Percentiles rank a stretch among this genome's conserved stretches.
Evolutionary conservation across 2,888 invertebrate species (phyloP).

Genomic region (Melanophora roralis): DNA sequence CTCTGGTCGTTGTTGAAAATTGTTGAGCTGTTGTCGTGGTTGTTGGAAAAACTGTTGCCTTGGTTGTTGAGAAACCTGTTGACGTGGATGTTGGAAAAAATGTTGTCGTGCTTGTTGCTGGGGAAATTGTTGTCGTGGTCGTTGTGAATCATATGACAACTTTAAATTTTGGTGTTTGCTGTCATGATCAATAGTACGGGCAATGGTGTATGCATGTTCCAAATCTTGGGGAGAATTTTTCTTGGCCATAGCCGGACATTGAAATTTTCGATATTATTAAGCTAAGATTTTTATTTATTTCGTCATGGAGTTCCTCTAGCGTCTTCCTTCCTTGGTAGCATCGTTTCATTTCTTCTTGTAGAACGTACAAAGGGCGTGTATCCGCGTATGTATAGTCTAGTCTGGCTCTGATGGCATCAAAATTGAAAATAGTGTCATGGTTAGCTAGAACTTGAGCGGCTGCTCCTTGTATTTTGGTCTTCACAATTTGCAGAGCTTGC

Average conservation of each 20-base stretch:
- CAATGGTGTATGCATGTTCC: too few relatives aligned
- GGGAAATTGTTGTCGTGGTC: too few relatives aligned
- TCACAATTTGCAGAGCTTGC: slow-evolving; percentile 10
- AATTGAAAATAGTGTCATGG: slow-evolving; percentile 29
- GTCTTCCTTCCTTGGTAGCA: slow-evolving; percentile 5
- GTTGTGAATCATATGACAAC: not conserved
- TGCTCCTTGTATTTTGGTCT: not conserved
- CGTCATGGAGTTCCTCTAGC: slow-evolving; percentile 1
- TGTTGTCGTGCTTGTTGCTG: slow-evolving; percentile 2
- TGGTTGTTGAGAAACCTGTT: too few relatives aligned
- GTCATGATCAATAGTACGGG: too few relatives aligned
- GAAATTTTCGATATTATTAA: slow-evolving; percentile 3
- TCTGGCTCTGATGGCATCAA: slow-evolving; percentile 15
- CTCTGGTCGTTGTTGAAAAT: not conserved
- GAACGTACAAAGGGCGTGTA: not conserved
- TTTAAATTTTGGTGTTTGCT: not conserved
- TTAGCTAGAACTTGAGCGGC: slow-evolving; percentile 21
- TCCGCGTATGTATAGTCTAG: slow-evolving; percentile 9
- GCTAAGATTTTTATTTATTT: not conserved
- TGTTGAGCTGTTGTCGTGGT: not conserved
- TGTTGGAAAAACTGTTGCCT: not conserved
- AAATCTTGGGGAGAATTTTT: not conserved
- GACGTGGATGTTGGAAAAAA: too few relatives aligned
- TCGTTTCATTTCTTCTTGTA: not conserved
- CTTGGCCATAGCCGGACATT: slow-evolving; percentile 3